These are phyloP conservation scores for Nomia melanderi DNA, from an alignment of 1,140 invertebrate genomes.

Conservation along the genomic window DNA sequence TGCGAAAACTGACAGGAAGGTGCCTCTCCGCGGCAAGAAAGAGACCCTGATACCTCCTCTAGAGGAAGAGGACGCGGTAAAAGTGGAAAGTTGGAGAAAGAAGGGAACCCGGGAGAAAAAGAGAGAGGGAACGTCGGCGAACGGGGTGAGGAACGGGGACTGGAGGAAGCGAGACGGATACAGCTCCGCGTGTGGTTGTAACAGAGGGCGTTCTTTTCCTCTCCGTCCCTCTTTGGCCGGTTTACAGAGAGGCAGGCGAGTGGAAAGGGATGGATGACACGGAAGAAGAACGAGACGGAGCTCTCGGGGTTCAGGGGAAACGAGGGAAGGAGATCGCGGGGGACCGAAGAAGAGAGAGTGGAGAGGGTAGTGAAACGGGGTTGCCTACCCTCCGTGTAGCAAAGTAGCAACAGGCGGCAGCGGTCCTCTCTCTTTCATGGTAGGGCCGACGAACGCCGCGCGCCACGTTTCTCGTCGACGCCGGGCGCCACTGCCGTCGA, in stretches of 20 bases:
- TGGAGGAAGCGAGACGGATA: constrained; percentile 15
- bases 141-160: neutral
- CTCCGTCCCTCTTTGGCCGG: neutral
- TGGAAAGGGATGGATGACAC: neutral
- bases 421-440: constrained; percentile 56
- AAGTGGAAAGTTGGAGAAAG: constrained; percentile 35
- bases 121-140: neutral
- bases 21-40: constrained; percentile 13
- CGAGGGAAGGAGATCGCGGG: constrained; percentile 8
- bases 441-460: constrained; percentile 61
- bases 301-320: constrained; percentile 10
- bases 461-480: constrained; percentile 69
- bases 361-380: constrained; percentile 24
- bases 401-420: constrained; percentile 76
- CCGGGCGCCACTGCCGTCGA: constrained; percentile 68
- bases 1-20: constrained; percentile 16
- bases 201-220: constrained; percentile 29
- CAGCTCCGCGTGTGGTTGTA: constrained; percentile 45
- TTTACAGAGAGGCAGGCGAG: neutral
- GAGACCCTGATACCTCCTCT: neutral
- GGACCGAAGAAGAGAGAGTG: neutral
- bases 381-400: constrained; percentile 57
- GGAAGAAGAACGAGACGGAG: neutral
- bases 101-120: constrained; percentile 5
- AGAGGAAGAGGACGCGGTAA: neutral